Evolutionary conservation across 1,140 invertebrate species (phyloP).

Genomic region (Bombus affinis): DNA sequence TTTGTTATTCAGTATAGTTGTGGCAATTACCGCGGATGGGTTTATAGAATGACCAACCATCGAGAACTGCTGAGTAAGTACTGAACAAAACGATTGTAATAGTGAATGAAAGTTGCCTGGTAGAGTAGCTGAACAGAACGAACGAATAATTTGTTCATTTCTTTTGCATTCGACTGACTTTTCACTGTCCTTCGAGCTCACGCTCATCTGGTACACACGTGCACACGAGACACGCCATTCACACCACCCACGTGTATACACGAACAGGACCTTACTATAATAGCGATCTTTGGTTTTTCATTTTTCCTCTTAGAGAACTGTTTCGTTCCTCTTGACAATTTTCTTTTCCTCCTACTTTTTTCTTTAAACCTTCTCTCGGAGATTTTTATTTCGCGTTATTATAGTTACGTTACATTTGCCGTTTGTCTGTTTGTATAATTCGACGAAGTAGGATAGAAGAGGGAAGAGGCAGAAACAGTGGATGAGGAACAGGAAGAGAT

Average conservation of each 20-base stretch:
- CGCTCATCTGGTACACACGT: constrained; percentile 19
- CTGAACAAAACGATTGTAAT: constrained; percentile 71
- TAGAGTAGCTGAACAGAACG: constrained; percentile 71
- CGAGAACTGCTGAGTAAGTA: constrained; percentile 65
- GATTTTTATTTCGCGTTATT: not conserved
- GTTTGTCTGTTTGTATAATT: constrained; percentile 33
- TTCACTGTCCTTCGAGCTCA: constrained; percentile 47
- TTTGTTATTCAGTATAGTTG: constrained; percentile 35
- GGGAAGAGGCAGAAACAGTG: not conserved
- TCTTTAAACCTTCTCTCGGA: not conserved
- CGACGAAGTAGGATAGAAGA: not conserved
- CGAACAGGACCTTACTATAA: not conserved
- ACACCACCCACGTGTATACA: not conserved
- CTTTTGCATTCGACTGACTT: constrained; percentile 56
- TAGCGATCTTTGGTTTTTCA: constrained; percentile 51
- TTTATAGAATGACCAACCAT: constrained; percentile 57
- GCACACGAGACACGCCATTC: not conserved
- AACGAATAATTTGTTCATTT: constrained; percentile 29
- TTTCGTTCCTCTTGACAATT: constrained; percentile 29
- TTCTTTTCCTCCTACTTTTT: not conserved
- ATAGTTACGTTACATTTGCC: constrained; percentile 1
- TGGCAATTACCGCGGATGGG: constrained; percentile 58
- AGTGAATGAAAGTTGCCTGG: constrained; percentile 75
- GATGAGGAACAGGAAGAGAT: not conserved
- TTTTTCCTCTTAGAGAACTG: constrained; percentile 39